Conservation (phyloP, 2,888 invertebrate species). For the Idaea aversata region DNA sequence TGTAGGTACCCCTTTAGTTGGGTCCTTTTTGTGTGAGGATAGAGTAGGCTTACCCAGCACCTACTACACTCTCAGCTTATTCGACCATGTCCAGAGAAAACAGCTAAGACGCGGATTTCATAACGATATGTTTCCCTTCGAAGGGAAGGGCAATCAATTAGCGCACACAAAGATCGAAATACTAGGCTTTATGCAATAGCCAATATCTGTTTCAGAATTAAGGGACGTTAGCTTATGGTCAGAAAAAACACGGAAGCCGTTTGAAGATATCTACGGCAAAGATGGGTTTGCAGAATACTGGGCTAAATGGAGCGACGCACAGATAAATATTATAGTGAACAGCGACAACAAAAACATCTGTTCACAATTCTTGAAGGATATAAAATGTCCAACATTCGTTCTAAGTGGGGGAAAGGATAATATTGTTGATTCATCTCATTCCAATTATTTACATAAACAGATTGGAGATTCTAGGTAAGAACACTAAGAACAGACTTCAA, state of each 20-base stretch:
- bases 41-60: too few relatives aligned
- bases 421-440: slow-evolving; percentile 87
- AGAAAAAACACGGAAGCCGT: slow-evolving; percentile 85
- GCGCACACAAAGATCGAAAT: too few relatives aligned
- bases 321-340: slow-evolving; percentile 71
- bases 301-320: slow-evolving; percentile 86
- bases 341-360: slow-evolving; percentile 87
- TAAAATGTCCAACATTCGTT: slow-evolving; percentile 88
- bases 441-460: slow-evolving; percentile 84
- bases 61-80: too few relatives aligned
- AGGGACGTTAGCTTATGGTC: slow-evolving; percentile 90
- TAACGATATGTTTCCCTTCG: too few relatives aligned
- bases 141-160: too few relatives aligned
- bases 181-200: neutral
- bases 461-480: slow-evolving; percentile 84
- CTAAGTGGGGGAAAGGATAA: slow-evolving; percentile 92
- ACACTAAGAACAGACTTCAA: slow-evolving; percentile 60
- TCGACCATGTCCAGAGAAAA: too few relatives aligned
- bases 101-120: too few relatives aligned
- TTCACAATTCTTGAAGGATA: slow-evolving; percentile 79
- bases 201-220: slow-evolving; percentile 73
- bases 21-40: too few relatives aligned
- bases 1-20: too few relatives aligned
- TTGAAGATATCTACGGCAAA: slow-evolving; percentile 87
- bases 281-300: slow-evolving; percentile 83